phyloP scores from a whole-genome alignment of 2,797 vertebrate species.

The Acanthurus lineatus region DNA sequence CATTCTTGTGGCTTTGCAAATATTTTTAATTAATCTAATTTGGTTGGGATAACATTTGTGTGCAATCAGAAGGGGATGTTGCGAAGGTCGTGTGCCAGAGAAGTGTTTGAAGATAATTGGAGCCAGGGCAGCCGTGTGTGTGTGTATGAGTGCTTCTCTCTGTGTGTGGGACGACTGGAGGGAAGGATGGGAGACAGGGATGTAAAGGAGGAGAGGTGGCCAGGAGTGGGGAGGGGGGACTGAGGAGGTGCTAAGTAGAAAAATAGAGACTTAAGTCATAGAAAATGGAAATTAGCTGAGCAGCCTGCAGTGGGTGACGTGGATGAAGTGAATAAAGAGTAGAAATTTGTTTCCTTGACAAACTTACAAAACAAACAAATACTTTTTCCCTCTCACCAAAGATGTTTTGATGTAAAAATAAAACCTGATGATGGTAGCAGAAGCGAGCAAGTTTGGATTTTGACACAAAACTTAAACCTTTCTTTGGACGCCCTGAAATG shows the following conservation, averaged over 20 bases:
- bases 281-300: neutral
- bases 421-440: neutral
- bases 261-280: neutral
- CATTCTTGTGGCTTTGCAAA: constrained; percentile 88
- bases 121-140: constrained; percentile 77
- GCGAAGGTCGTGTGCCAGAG: constrained; percentile 86
- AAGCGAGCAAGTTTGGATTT: neutral
- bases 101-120: constrained; percentile 88
- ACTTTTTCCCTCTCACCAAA: neutral
- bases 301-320: neutral
- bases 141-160: constrained; percentile 38
- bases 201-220: constrained; percentile 76
- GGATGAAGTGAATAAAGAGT: neutral
- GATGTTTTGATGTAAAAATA: neutral
- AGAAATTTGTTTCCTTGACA: neutral
- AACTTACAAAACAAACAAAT: neutral
- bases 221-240: constrained; percentile 35
- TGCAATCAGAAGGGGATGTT: constrained; percentile 87
- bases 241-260: constrained; percentile 10
- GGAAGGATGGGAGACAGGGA: constrained; percentile 76
- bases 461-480: neutral
- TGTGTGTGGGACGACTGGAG: constrained; percentile 74
- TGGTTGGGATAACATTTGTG: constrained; percentile 88
- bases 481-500: neutral
- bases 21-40: constrained; percentile 90